Evolutionary conservation across 2,888 invertebrate genomes (phyloP).

Genomic region (Drosophila rellima): DNA sequence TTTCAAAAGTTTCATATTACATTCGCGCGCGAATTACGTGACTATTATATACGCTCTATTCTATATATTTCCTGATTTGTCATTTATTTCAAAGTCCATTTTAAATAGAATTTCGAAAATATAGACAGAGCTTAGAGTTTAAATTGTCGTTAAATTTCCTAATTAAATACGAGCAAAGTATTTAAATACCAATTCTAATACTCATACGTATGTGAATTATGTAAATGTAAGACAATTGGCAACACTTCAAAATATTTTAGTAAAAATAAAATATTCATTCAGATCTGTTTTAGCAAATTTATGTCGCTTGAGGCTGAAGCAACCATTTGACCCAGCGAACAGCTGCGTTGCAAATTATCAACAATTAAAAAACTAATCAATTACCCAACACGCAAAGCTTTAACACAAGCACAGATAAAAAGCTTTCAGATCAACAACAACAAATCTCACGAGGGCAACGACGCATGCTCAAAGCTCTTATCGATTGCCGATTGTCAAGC

Average conservation of each 20-base stretch:
- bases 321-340: conserved; percentile 33
- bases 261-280: conserved; percentile 8
- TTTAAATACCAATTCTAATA: background rate
- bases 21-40: background rate
- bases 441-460: conserved; percentile 1
- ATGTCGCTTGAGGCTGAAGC: conserved; percentile 2
- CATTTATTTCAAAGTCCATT: background rate
- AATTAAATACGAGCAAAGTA: conserved; percentile 1
- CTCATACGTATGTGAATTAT: background rate
- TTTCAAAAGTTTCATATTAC: background rate
- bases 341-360: conserved; percentile 33
- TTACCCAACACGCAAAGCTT: conserved; percentile 32
- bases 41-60: conserved; percentile 16
- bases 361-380: conserved; percentile 18
- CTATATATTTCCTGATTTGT: background rate
- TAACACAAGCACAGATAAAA: background rate
- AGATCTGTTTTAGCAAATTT: conserved; percentile 7
- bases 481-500: background rate
- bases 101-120: background rate
- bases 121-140: background rate
- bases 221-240: conserved; percentile 1
- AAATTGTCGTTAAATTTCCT: background rate
- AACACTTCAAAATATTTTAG: background rate
- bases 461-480: conserved; percentile 11
- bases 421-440: background rate